Percentiles rank a stretch among this genome's conserved stretches.
These are phyloP conservation scores for Stichodactyla mertensii DNA, from an alignment of 64 coral and sea anemone genomes.

Conservation along the genomic window DNA sequence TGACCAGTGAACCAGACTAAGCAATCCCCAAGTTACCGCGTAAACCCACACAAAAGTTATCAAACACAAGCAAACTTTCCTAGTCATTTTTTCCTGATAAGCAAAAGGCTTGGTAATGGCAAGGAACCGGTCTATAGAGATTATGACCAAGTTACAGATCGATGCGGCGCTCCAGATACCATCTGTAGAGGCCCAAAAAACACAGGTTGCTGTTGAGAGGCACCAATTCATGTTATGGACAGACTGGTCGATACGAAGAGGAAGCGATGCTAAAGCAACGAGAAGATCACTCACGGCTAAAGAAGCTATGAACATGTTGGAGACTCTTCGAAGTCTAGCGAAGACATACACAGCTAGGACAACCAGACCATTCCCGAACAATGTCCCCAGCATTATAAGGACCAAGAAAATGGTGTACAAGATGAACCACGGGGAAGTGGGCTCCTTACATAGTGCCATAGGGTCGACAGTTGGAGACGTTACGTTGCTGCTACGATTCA, in stretches of 20 bases:
- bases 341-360: slow-evolving; percentile 49
- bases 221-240: slow-evolving; percentile 71
- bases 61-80: slow-evolving; percentile 37
- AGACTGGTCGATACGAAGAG: slow-evolving; percentile 64
- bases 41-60: slow-evolving; percentile 72
- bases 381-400: slow-evolving; percentile 45
- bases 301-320: slow-evolving; percentile 80
- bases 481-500: background rate
- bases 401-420: slow-evolving; percentile 36
- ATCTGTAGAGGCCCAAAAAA: slow-evolving; percentile 63
- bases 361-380: slow-evolving; percentile 56
- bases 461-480: background rate
- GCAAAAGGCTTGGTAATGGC: slow-evolving; percentile 80
- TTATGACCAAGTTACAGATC: slow-evolving; percentile 69
- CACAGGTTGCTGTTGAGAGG: slow-evolving; percentile 37
- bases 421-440: slow-evolving; percentile 11
- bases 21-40: slow-evolving; percentile 56
- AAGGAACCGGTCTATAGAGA: slow-evolving; percentile 80
- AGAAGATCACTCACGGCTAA: slow-evolving; percentile 69
- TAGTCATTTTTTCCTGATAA: slow-evolving; percentile 74
- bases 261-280: slow-evolving; percentile 50
- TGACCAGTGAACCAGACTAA: slow-evolving; percentile 63
- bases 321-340: slow-evolving; percentile 60
- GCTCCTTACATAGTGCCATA: background rate
- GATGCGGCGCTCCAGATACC: slow-evolving; percentile 49